These are phyloP conservation scores for Paradisaea rubra DNA, from an alignment of 2,113 vertebrate species.

Conservation along the genomic window DNA sequence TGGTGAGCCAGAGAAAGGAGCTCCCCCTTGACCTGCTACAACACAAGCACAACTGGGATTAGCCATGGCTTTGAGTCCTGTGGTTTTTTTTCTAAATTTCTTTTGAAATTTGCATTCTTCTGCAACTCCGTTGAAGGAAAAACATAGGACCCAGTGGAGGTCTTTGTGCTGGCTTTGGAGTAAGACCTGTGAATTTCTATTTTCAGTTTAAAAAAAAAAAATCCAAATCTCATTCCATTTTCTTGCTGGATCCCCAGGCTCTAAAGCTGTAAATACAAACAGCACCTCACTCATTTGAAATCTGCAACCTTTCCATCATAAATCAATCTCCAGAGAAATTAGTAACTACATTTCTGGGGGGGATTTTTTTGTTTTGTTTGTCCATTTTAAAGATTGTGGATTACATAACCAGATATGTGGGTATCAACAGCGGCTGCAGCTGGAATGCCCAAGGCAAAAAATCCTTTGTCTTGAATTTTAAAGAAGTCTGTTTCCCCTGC, in stretches of 20 bases:
- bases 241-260: not conserved
- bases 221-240: not conserved
- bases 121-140: not conserved
- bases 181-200: not conserved
- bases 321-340: not conserved
- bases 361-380: not conserved
- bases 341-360: not conserved
- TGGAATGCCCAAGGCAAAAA: constrained; percentile 57
- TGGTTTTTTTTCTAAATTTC: not conserved
- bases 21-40: not conserved
- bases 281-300: not conserved
- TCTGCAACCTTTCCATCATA: not conserved
- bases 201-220: not conserved
- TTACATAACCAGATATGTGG: not conserved
- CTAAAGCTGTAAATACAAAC: not conserved
- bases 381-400: not conserved
- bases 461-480: constrained; percentile 46
- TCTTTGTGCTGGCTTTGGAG: not conserved
- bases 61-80: not conserved
- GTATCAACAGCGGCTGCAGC: constrained; percentile 28
- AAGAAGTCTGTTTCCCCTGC: not conserved
- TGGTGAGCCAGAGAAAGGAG: not conserved
- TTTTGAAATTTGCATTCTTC: not conserved
- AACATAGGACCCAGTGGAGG: not conserved
- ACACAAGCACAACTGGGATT: not conserved